Percentiles rank a stretch among this genome's conserved stretches.
Conservation (phyloP, 1,140 invertebrate genomes). For the Diorhabda carinulata region DNA sequence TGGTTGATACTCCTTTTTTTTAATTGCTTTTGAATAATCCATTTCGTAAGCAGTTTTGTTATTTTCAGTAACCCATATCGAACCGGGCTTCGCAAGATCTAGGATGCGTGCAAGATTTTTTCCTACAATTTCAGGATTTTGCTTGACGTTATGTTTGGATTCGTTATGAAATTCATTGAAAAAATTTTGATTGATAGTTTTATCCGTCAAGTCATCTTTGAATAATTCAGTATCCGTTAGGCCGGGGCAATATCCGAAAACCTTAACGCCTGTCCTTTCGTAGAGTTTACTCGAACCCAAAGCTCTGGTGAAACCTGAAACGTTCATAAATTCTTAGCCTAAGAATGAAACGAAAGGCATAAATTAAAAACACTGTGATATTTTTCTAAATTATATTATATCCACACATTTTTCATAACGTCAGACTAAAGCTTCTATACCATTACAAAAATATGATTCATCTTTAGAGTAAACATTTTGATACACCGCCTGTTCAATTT, state of each 20-base stretch:
- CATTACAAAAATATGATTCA: too few relatives aligned
- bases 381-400: too few relatives aligned
- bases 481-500: too few relatives aligned
- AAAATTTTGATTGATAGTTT: constrained; percentile 36
- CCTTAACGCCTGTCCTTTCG: constrained; percentile 35
- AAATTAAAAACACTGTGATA: too few relatives aligned
- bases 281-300: constrained; percentile 38
- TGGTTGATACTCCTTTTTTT: constrained; percentile 10
- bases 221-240: constrained; percentile 35
- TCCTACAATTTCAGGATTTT: constrained; percentile 31
- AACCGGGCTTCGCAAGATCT: constrained; percentile 34
- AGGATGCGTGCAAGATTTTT: constrained; percentile 33
- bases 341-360: too few relatives aligned
- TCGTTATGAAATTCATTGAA: constrained; percentile 35
- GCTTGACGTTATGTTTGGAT: constrained; percentile 28
- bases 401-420: too few relatives aligned
- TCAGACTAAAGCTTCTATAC: too few relatives aligned
- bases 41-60: constrained; percentile 38
- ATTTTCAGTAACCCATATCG: constrained; percentile 41
- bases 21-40: constrained; percentile 28
- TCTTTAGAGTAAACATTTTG: too few relatives aligned
- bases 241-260: constrained; percentile 37
- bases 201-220: constrained; percentile 24
- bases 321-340: neutral
- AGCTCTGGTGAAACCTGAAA: constrained; percentile 52